Conservation (phyloP, 2,113 vertebrate species). For the Numenius arquata region DNA sequence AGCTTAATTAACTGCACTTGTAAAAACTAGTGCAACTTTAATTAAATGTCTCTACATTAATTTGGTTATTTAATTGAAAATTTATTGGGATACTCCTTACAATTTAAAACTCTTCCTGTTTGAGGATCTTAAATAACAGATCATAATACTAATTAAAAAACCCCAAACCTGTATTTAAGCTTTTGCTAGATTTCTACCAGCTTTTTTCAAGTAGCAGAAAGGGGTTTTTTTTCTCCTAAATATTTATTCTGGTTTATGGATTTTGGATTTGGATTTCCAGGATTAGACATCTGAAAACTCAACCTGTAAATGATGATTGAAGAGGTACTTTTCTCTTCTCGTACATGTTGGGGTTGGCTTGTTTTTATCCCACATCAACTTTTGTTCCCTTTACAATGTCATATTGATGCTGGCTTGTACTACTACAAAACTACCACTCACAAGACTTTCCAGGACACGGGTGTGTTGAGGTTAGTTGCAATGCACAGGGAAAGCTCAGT, state of each 20-base stretch:
- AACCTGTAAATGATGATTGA: background rate
- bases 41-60: slow-evolving; percentile 78
- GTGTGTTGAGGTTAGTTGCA: background rate
- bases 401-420: rapidly evolving
- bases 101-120: slow-evolving; percentile 66
- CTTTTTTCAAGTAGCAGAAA: background rate
- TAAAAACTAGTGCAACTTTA: slow-evolving; percentile 74
- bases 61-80: slow-evolving; percentile 79
- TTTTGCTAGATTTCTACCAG: slow-evolving; percentile 27
- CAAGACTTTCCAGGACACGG: background rate
- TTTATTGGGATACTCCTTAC: slow-evolving; percentile 62
- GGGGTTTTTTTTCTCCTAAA: background rate
- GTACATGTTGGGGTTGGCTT: background rate
- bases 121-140: slow-evolving; percentile 54
- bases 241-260: background rate
- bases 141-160: background rate
- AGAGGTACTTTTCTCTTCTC: background rate
- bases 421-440: background rate
- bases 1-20: slow-evolving; percentile 77
- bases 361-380: background rate
- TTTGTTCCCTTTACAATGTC: background rate
- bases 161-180: background rate
- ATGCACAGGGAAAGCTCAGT: background rate
- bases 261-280: background rate
- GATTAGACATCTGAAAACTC: background rate